Base-by-base conservation (phyloP, 2,888 invertebrate genomes). In the Ectemnius continuus region DNA sequence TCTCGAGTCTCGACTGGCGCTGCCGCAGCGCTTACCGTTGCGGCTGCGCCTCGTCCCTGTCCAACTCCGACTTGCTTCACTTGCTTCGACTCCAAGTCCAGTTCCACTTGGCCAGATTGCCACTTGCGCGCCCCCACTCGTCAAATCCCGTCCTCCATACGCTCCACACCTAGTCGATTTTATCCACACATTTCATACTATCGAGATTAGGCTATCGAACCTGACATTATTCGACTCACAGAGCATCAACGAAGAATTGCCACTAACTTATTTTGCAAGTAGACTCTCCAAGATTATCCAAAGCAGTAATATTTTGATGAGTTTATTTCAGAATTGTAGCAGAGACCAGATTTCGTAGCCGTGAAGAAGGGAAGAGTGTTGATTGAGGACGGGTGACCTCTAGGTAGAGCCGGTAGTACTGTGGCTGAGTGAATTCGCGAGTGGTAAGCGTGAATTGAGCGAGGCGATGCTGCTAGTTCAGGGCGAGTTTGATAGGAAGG, bases 371-470 rank as follows among this genome's bases (percentile, higher is more conserved):
- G 11, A 36, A 11, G 6, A 36, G 5, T 36, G 36, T 36, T 36
- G 36, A n/a, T 52, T 56, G 63, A 8, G 48, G 57, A 57, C 58
- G 20, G 67, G 73, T 73, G 79, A 79, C 79, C 79, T 79, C 80
- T 79, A 72, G 64, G 59, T 48, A 63, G 11, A 1, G 14, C 16
- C 6, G 3, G n/a, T 14, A n/a, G 57, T 46, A 78, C 66, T 73
- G 59, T 47, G 2, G 20, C 63, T 56, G 58, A 26, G 57, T 46
- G 52, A 36, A 36, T 61, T 26, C 72, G 61, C 76, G 67, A 79
- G 18, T 79, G 80, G 60, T 80, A 79, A 73, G 66, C 46, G 45
- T 63, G 61, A 11, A 58, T 61, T 64, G 23, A 23, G 3, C 23
- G 23, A 23, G 23, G 23, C 20, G 8, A 16, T 59, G 18, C 20